Evolutionary conservation across 2,113 vertebrate genomes (phyloP).

Genomic region (Erinaceus europaeus): DNA sequence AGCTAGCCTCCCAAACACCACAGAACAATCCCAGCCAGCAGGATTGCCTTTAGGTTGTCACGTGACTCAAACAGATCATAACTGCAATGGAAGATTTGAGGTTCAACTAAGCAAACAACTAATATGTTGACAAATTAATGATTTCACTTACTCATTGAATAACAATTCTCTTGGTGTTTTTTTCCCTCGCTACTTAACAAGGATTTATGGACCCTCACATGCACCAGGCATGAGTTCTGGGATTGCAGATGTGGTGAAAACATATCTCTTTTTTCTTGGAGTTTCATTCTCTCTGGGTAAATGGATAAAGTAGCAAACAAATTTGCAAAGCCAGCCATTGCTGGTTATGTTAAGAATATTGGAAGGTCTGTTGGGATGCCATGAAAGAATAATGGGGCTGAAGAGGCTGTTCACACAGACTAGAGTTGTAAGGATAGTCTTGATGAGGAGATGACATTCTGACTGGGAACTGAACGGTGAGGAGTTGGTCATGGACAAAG

Average conservation of each 20-base stretch:
- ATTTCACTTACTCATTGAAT: neutral
- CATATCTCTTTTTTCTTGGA: neutral
- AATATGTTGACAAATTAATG: neutral
- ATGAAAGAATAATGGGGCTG: neutral
- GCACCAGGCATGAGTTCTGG: neutral
- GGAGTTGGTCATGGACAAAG: neutral
- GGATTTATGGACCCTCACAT: neutral
- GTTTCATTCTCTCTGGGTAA: neutral
- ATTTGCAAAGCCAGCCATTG: neutral
- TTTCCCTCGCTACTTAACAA: neutral
- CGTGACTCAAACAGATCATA: neutral
- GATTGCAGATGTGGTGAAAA: neutral
- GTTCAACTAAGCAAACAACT: neutral
- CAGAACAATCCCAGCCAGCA: neutral
- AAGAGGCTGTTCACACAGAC: neutral
- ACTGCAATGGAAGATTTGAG: neutral
- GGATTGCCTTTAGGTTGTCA: fast-evolving
- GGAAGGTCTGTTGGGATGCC: neutral
- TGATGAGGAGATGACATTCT: neutral
- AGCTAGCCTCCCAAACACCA: neutral
- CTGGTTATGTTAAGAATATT: neutral
- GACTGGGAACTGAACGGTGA: neutral
- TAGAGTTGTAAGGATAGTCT: neutral
- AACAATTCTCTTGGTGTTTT: neutral
- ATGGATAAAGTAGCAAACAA: neutral